Base-by-base conservation (phyloP, 2,888 invertebrate genomes). In the Vanessa cardui region DNA sequence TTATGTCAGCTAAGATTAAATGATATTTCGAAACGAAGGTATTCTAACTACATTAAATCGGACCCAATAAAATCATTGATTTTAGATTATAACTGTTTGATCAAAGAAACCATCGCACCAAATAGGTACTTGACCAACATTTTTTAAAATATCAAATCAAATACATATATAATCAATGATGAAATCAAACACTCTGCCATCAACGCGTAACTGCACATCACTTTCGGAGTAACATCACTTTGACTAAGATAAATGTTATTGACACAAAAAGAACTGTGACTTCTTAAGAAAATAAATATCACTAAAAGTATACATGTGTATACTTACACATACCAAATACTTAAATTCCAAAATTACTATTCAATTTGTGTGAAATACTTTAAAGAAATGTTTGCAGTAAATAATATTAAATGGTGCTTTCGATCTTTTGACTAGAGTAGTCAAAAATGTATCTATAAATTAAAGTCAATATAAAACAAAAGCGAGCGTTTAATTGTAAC, bases 401-500 rank as follows among this genome's bases (percentile, higher is more conserved):
- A 1, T 3, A 39, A 39, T 39, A 12, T 2, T 12, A 39, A 39
- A 39, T 39, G 33, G 12, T 4, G 2, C 12, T 39, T 39, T 39
- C 0, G 2, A 39, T 39, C 12, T 39, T 2, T 39, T 39, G 39
- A 12, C 12, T 39, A 39, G 12, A 4, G 12, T 12, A 0, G 12
- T 39, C 39, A 39, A 39, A 39, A 39, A 39, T 39, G 39, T 12
- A 2, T 39, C 39, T 12, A 12, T 12, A 39, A 39, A 39, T 39
- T 12, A 4, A 39, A 39, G 12, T 33, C 8, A 3, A 49, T 64
- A 52, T 39, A 20, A 54, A 69, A 69, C 64, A 66, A 79, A 81
- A 78, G 78, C 73, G 64, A 73, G 65, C 75, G 73, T 80, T 81
- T 84, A 80, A 81, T 82, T 75, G 83, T 80, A 77, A 74, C 75